Evolutionary conservation across 2,113 vertebrate genomes (phyloP).

Genomic region (Noctilio leporinus): DNA sequence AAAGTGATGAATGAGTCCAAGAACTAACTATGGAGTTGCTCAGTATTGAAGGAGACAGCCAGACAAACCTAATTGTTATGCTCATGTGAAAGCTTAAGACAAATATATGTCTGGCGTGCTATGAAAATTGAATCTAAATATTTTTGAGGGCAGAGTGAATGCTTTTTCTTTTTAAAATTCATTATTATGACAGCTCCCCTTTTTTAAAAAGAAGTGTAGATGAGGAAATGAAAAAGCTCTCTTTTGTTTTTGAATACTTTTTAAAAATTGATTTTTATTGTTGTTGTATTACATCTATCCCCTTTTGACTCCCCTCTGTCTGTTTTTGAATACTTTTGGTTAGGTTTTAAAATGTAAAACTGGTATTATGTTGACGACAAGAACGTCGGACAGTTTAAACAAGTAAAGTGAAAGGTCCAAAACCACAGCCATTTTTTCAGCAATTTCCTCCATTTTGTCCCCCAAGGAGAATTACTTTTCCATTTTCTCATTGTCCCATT

Average conservation of each 20-base stretch:
- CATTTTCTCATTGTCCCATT: neutral
- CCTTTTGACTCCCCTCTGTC: too few relatives aligned
- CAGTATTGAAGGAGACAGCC: neutral
- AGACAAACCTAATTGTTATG: neutral
- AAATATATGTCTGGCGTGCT: neutral
- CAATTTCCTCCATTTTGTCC: neutral
- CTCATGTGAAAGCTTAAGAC: neutral
- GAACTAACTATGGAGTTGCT: neutral
- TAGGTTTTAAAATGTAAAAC: neutral
- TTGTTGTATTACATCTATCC: too few relatives aligned
- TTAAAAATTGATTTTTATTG: too few relatives aligned
- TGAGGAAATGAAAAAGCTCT: neutral
- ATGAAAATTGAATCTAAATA: neutral
- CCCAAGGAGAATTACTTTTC: neutral
- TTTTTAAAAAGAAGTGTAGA: neutral
- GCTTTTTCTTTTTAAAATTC: neutral
- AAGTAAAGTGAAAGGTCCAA: neutral
- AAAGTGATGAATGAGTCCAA: neutral
- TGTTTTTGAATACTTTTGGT: too few relatives aligned
- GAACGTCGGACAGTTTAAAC: neutral
- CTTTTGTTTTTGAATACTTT: slow-evolving; percentile 27
- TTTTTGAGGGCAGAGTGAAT: neutral
- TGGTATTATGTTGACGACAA: neutral
- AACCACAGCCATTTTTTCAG: neutral
- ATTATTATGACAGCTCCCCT: neutral